A percentile compares a stretch with the other conserved stretches of the same genome.
phyloP scores from a whole-genome alignment of 2,797 vertebrate species.

The Hybognathus amarus region DNA sequence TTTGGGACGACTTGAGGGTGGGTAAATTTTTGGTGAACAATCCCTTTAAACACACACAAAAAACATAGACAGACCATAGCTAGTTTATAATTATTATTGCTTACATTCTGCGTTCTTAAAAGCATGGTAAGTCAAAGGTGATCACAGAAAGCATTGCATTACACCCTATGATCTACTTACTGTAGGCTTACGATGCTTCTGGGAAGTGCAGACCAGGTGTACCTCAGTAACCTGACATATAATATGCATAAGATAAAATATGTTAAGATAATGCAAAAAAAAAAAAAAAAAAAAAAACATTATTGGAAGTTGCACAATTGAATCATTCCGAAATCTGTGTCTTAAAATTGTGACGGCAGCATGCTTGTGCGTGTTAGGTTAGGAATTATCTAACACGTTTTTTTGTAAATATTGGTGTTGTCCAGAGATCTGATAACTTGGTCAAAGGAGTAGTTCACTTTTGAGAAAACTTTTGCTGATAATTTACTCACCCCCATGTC shows the following conservation, averaged over 20 bases:
- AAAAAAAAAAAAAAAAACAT: not conserved
- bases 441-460: not conserved
- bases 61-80: too few relatives aligned
- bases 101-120: not conserved
- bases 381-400: not conserved
- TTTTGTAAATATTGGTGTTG: not conserved
- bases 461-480: too few relatives aligned
- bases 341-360: not conserved
- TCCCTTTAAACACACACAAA: too few relatives aligned
- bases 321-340: not conserved
- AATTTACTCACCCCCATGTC: too few relatives aligned
- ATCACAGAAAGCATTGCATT: not conserved
- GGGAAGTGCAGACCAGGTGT: not conserved
- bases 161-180: not conserved
- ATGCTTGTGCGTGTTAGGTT: not conserved
- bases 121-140: not conserved
- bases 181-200: not conserved
- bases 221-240: conserved; percentile 19
- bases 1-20: not conserved
- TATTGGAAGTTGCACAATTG: not conserved
- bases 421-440: not conserved
- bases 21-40: not conserved
- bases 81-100: too few relatives aligned
- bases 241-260: not conserved
- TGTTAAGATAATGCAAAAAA: not conserved